Base-by-base conservation (phyloP, 2,888 invertebrate species). In the Blastobasis adustella region DNA sequence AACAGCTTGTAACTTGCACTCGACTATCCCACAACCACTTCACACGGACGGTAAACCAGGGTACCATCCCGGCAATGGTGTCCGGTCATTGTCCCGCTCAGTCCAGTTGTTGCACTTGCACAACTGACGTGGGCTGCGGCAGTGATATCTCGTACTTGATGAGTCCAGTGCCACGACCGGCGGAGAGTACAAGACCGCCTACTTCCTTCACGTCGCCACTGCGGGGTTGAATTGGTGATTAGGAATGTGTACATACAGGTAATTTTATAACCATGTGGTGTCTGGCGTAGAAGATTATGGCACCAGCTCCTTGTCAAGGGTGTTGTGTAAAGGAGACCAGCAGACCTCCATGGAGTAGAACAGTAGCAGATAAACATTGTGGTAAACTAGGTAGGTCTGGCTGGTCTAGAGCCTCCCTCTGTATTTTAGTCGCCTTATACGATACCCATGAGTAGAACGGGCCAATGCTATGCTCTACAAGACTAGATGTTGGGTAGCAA, bases 91-190 rank as follows among this genome's bases (percentile, higher is more conserved):
- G 58, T 60, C 66, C 69, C 37, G 60, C 71, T 86, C 82, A 89
- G 71, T 89, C 89, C n/a, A 89, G 65, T 56, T 83, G 84, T 54
- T 89, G 89, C 52, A 89, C 89, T 56, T 89, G 89, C 0, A 89
- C 86, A 4, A 86, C 87, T 0, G 84, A 79, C 5, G 76, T 70
- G 54, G 89, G 85, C 36, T 84, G 89, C 1, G 90, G 90, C 57
- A 91, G 82, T 37, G 85, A 79, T 58, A 90, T 90, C 76, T 91
- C 91, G 67, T 91, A 91, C 71, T 91, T 91, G 61, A 91, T 90
- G 52, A 91, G 89, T 54, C 72, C 89, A 49, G 76, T 78, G 60
- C 80, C 88, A 58, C 75, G 79, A 45, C 77, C 89, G 56, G 76
- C 76, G 42, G 76, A 89, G 50, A 84, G 80, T 58, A 79, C 89